phyloP scores from a whole-genome alignment of 2,888 invertebrate species.

The Rhagium mordax region DNA sequence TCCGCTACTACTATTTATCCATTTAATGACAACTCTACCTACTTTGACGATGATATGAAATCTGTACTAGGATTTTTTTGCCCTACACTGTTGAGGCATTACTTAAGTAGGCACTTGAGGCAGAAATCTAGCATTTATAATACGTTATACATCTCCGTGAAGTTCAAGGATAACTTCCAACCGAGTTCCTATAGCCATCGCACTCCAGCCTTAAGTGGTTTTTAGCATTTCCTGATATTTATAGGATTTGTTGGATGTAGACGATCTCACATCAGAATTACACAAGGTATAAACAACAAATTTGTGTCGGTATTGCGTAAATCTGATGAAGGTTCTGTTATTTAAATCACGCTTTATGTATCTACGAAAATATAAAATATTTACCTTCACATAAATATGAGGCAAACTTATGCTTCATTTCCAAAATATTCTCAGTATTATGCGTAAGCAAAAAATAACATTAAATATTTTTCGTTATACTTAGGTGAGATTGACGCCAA shows the following conservation, averaged over 20 bases:
- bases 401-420: too few species aligned
- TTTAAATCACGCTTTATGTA: background rate
- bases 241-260: constrained; percentile 16
- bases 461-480: too few species aligned
- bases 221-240: constrained; percentile 34
- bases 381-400: too few species aligned
- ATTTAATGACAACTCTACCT: too few species aligned
- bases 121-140: constrained; percentile 32
- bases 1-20: too few species aligned
- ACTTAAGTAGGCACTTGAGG: constrained; percentile 17
- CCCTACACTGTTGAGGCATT: background rate
- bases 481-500: too few species aligned
- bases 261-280: constrained; percentile 7
- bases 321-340: background rate
- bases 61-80: background rate
- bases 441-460: too few species aligned
- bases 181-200: constrained; percentile 27
- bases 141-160: constrained; percentile 27
- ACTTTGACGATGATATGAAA: too few species aligned
- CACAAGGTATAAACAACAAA: background rate
- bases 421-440: too few species aligned
- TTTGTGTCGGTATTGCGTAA: background rate
- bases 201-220: constrained; percentile 24
- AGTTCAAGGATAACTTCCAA: constrained; percentile 38
- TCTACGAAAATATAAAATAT: too few species aligned